Conservation (phyloP, 35 echinoderm and acorn worm species). For the Acanthaster planci region DNA sequence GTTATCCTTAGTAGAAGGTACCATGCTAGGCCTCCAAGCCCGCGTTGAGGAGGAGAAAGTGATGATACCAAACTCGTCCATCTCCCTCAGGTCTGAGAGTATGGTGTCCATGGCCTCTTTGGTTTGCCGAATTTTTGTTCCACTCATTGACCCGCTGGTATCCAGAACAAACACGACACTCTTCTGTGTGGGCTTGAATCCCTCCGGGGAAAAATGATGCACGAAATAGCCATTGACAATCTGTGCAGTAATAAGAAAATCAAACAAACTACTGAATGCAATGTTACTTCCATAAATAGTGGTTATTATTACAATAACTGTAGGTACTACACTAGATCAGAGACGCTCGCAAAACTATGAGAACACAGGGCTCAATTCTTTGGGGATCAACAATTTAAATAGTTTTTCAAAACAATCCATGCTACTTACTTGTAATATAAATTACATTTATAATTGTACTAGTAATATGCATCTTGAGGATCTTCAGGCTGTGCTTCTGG, state of each 20-base stretch:
- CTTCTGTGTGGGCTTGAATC: slow-evolving; percentile 54
- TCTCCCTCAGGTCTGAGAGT: slow-evolving; percentile 58
- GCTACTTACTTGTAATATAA: too few species aligned
- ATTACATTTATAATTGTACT: too few species aligned
- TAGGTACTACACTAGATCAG: too few species aligned
- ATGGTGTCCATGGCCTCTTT: slow-evolving; percentile 60
- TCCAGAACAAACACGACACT: slow-evolving; percentile 91
- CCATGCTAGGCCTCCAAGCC: slow-evolving; percentile 44
- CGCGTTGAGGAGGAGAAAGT: slow-evolving; percentile 23
- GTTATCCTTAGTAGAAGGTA: slow-evolving; percentile 45
- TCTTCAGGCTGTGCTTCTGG: too few species aligned
- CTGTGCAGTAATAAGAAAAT: slow-evolving; percentile 40
- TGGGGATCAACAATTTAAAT: too few species aligned
- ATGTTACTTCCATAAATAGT: too few species aligned
- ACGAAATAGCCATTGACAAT: slow-evolving; percentile 89
- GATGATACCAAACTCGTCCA: slow-evolving; percentile 73
- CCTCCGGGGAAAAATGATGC: slow-evolving; percentile 88
- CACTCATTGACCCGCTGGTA: slow-evolving; percentile 83
- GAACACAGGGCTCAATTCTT: too few species aligned
- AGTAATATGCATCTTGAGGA: too few species aligned
- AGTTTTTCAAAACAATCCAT: too few species aligned
- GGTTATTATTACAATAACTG: too few species aligned
- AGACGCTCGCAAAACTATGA: too few species aligned
- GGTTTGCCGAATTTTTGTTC: slow-evolving; percentile 71
- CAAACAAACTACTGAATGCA: too few species aligned